Evolutionary conservation across 2,113 vertebrate species (phyloP), one percentile per base, ranked within the genome.

Genomic region (Nothocercus nigrocapillus): DNA sequence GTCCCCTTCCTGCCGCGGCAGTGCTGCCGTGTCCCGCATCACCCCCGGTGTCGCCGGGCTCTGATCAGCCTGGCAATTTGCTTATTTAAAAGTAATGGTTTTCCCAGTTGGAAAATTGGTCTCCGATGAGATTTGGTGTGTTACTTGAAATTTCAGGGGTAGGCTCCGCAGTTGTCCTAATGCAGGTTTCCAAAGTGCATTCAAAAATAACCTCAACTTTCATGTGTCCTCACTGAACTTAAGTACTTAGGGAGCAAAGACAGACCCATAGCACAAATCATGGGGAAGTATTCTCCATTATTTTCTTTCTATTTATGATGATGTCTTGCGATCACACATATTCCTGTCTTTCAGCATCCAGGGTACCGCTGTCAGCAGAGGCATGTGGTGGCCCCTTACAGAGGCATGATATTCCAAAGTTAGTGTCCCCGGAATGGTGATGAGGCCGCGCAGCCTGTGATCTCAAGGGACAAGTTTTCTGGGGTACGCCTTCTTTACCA

Each of bases 91-190:
- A 90, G 21, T 15, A 40, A 3, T 4, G 7, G 53, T 34, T 75
- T 32, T 51, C 9, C 1, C 32, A 27, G 0, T 0, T 53, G 38
- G 38, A 8, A 68, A 9, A 14, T 0, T 32, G 54, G 7, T 5
- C 11, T 24, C 14, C 32, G 47, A 27, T 75, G 45, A 82, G 28
- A 17, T 25, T 25, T 25, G 1, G 25, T 0, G 21, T 6, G 54
- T 28, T 25, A 2, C 40, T 58, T 44, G 10, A 10, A n/a, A 5
- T 12, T 56, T 28, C 28, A 40, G 8, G 0, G 3, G 44, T 4
- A 0, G 21, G 11, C 19, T 63, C 36, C 22, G 38, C 42, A 4
- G 53, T 22, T 44, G 44, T 12, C 19, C 17, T 4, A 59, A 2
- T 5, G 8, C 10, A 49, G 30, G 13, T 47, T 87, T 34, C 62